phyloP scores from a whole-genome alignment of 2,888 invertebrate genomes.

The Chrysotoxum bicinctum region DNA sequence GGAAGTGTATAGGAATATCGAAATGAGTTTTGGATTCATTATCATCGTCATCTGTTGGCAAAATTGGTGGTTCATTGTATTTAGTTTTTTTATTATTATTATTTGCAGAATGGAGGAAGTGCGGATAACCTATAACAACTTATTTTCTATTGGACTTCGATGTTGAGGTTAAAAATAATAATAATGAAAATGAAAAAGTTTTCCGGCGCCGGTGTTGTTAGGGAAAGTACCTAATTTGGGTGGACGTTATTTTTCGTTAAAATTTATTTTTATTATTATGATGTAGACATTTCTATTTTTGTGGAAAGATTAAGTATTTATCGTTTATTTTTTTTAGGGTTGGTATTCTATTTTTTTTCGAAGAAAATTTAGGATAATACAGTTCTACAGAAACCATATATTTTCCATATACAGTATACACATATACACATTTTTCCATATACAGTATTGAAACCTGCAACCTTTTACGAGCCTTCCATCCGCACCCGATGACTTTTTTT shows the following conservation, averaged over 20 bases:
- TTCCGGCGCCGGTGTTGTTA: not conserved
- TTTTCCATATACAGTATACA: too few relatives aligned
- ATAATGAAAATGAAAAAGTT: not conserved
- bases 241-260: not conserved
- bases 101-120: not conserved
- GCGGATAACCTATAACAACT: constrained; percentile 16
- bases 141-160: constrained; percentile 38
- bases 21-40: constrained; percentile 23
- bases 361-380: too few relatives aligned
- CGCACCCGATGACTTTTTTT: too few relatives aligned
- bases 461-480: too few relatives aligned
- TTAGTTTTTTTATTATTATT: constrained; percentile 9
- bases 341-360: too few relatives aligned
- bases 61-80: constrained; percentile 11
- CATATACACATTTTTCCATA: too few relatives aligned
- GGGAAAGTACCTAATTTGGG: not conserved
- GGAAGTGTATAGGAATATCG: constrained; percentile 3
- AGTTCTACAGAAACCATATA: too few relatives aligned
- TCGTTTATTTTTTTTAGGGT: too few relatives aligned
- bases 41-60: constrained; percentile 34
- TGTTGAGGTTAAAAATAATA: constrained; percentile 22
- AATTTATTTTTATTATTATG: not conserved
- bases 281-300: not conserved
- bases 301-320: too few relatives aligned
- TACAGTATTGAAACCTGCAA: too few relatives aligned